Percentiles rank a stretch among this genome's conserved stretches.
These are phyloP conservation scores for Thera obeliscata DNA, from an alignment of 2,888 invertebrate genomes.

Conservation along the genomic window DNA sequence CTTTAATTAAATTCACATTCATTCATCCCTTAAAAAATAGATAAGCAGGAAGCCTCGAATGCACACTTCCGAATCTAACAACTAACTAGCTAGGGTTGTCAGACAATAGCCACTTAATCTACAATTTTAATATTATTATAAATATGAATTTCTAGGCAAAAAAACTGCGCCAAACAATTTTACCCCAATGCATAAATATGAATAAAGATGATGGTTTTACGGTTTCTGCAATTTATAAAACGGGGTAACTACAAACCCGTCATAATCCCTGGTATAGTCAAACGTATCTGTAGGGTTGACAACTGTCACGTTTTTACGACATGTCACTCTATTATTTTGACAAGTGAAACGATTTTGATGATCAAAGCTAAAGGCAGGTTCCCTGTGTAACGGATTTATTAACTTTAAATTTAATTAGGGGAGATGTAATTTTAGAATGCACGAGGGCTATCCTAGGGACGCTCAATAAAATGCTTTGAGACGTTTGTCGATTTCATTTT, in stretches of 20 bases:
- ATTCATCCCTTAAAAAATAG: conserved; percentile 71
- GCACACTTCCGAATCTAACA: conserved; percentile 57
- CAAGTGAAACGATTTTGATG: conserved; percentile 57
- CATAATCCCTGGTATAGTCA: conserved; percentile 62
- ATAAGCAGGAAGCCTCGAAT: conserved; percentile 67
- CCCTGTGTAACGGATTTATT: conserved; percentile 44
- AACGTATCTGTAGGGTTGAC: conserved; percentile 63
- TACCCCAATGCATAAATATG: conserved; percentile 42
- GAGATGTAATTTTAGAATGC: conserved; percentile 37
- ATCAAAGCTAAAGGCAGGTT: conserved; percentile 47
- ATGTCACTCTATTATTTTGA: conserved; percentile 71
- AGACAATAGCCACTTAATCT: conserved; percentile 60
- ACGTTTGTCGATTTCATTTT: neutral
- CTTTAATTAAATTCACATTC: conserved; percentile 80
- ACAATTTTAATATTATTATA: conserved; percentile 49
- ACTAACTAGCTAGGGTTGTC: conserved; percentile 59
- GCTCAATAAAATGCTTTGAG: conserved; percentile 4
- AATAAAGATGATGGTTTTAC: conserved; percentile 42
- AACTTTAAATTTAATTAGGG: conserved; percentile 28
- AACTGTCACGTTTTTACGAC: conserved; percentile 64
- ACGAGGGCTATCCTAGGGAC: conserved; percentile 37
- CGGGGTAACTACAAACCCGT: conserved; percentile 50
- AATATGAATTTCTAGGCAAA: conserved; percentile 22
- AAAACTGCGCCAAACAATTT: conserved; percentile 37
- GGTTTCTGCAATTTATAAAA: conserved; percentile 30